These are phyloP conservation scores for Caenorhabditis sp. DNA, from an alignment of 2,888 invertebrate species.

Conservation along the genomic window DNA sequence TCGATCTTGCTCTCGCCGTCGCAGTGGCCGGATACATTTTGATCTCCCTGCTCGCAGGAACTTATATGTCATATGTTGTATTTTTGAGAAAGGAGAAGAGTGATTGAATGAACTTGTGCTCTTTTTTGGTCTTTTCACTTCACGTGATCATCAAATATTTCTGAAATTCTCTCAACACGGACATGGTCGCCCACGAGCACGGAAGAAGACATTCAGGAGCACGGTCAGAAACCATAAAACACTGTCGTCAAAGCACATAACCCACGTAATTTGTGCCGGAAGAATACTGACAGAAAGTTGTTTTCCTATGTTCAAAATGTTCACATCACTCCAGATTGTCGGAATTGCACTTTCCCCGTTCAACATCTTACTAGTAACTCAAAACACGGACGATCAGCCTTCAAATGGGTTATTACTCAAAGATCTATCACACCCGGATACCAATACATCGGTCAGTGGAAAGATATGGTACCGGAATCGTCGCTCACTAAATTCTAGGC, in stretches of 20 bases:
- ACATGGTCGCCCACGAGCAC: neutral
- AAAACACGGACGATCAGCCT: no score
- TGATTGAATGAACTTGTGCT: constrained; percentile 19
- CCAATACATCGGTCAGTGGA: no score
- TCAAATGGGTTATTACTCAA: neutral
- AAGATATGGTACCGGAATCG: neutral
- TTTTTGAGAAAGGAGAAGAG: constrained; percentile 1
- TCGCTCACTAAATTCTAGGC: neutral
- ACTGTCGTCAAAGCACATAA: neutral
- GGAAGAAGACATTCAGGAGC: neutral
- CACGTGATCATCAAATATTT: constrained; percentile 8
- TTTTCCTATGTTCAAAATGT: neutral
- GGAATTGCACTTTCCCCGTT: no score
- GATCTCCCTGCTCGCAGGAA: neutral
- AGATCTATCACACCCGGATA: neutral
- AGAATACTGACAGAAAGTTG: no score
- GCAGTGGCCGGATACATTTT: constrained; percentile 1
- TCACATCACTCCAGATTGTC: no score
- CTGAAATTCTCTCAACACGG: neutral
- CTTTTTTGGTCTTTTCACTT: neutral
- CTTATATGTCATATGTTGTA: constrained; percentile 5
- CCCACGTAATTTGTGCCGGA: neutral
- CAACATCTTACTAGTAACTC: no score
- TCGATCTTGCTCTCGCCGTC: constrained; percentile 15
- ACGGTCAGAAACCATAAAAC: constrained; percentile 14